Percentiles rank a stretch among this genome's conserved stretches.
Evolutionary conservation across 2,888 invertebrate genomes (phyloP).

Genomic region (Galerucella pusilla): DNA sequence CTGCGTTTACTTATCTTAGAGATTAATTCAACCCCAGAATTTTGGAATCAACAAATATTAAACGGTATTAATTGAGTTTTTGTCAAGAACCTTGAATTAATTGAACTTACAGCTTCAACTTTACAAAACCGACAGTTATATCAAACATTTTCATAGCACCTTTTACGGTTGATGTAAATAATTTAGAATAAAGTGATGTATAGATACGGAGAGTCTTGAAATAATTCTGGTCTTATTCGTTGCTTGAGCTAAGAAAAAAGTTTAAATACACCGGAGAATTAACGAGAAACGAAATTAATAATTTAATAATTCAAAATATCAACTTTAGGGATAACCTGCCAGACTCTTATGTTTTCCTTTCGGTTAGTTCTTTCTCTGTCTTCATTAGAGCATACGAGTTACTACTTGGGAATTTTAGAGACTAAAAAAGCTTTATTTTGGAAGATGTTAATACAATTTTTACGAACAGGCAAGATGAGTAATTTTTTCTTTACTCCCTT

Average conservation of each 20-base stretch:
- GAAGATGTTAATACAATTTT: no score
- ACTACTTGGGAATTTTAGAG: background rate
- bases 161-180: no score
- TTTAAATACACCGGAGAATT: constrained; percentile 23
- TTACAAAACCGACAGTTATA: no score
- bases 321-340: constrained; percentile 41
- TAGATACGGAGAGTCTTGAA: no score
- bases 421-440: background rate
- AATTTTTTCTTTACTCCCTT: no score
- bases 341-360: constrained; percentile 28
- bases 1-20: background rate
- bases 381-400: constrained; percentile 16
- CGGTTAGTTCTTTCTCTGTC: constrained; percentile 25
- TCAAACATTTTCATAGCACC: no score
- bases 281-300: constrained; percentile 43
- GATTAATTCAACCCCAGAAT: background rate
- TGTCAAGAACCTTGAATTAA: background rate
- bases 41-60: background rate
- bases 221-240: no score
- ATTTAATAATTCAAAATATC: constrained; percentile 48
- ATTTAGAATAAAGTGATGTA: no score
- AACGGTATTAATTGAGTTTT: background rate
- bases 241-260: no score
- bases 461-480: no score
- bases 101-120: no score